Conservation (phyloP, 2,888 invertebrate genomes). For the Limenitis camilla region DNA sequence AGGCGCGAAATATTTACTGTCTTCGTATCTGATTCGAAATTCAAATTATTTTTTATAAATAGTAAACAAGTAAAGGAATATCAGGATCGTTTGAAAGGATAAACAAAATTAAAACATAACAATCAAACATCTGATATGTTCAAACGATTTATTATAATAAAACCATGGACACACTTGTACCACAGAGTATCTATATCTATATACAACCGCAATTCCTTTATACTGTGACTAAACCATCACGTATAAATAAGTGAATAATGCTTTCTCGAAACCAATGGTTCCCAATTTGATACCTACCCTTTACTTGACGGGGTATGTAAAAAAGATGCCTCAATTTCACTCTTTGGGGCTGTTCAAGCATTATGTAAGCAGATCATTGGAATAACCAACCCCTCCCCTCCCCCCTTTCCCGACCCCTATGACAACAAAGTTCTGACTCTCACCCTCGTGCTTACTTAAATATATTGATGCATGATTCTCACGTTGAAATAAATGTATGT, state of each 20-base stretch:
- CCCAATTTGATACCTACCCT: background rate
- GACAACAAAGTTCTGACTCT: no score
- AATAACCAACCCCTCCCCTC: no score
- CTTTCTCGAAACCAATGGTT: conserved; percentile 5
- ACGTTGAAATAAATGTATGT: no score
- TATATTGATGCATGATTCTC: no score
- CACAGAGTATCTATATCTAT: conserved; percentile 33
- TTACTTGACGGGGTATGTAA: no score
- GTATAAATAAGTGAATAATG: conserved; percentile 5
- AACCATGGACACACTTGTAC: conserved; percentile 36
- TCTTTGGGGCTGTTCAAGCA: no score
- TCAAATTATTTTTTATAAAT: no score
- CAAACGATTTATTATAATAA: conserved; percentile 61
- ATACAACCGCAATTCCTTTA: conserved; percentile 39
- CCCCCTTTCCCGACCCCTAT: no score
- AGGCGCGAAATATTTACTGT: no score
- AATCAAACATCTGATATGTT: conserved; percentile 49
- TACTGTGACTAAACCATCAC: conserved; percentile 12
- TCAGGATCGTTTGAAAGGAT: background rate
- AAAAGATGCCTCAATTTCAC: no score
- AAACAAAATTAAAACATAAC: conserved; percentile 27
- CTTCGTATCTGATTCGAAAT: background rate
- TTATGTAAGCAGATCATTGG: no score
- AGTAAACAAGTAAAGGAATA: background rate
- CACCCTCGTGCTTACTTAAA: no score